Conservation (phyloP, 2,888 invertebrate genomes). For the Ectemnius lituratus region DNA sequence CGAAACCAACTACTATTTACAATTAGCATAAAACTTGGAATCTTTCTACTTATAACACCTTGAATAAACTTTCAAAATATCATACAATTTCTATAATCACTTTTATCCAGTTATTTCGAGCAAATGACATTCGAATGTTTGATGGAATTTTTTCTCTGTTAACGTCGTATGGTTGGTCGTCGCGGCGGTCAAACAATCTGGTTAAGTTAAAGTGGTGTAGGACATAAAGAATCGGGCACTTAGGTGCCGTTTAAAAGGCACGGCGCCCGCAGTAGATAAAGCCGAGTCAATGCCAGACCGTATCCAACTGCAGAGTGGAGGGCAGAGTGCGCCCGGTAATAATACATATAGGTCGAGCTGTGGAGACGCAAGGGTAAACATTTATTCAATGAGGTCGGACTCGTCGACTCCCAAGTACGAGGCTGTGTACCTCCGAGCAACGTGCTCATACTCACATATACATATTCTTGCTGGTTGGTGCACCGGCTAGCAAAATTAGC, state of each 20-base stretch:
- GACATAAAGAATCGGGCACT: no score
- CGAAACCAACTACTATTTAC: conserved; percentile 51
- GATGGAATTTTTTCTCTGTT: no score
- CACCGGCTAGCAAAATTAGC: conserved; percentile 69
- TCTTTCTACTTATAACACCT: no score
- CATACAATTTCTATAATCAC: no score
- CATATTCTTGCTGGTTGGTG: conserved; percentile 31
- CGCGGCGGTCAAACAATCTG: no score
- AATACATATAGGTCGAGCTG: conserved; percentile 30
- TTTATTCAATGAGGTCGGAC: conserved; percentile 43
- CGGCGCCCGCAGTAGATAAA: conserved; percentile 25
- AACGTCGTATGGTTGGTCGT: no score
- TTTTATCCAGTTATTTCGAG: no score
- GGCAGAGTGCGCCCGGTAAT: conserved; percentile 30
- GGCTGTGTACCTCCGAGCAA: conserved; percentile 44
- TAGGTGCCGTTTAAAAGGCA: not conserved
- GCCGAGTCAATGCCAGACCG: conserved; percentile 27
- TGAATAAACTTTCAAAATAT: no score
- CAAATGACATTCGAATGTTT: no score
- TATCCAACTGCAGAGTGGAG: not conserved
- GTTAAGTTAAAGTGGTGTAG: no score
- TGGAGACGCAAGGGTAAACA: conserved; percentile 36
- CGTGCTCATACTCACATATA: conserved; percentile 33
- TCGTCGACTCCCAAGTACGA: conserved; percentile 33
- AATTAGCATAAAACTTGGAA: conserved; percentile 31